phyloP scores from a whole-genome alignment of 2,888 invertebrate species.

The Escarpia spicata region DNA sequence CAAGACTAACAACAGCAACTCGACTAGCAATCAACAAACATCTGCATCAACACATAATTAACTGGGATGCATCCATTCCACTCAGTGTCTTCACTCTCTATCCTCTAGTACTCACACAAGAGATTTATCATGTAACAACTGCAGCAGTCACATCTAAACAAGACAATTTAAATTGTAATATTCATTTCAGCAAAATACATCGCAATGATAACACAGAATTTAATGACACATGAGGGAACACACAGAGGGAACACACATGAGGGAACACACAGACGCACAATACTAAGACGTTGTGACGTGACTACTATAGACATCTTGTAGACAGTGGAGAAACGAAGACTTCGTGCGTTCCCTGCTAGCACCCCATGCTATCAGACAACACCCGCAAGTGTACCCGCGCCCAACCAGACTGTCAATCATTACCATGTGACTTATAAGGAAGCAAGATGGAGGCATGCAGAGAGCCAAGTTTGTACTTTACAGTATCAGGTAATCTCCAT shows the following conservation, averaged over 20 bases:
- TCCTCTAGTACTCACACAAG: not conserved
- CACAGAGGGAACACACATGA: not conserved
- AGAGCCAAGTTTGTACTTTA: constrained; percentile 3
- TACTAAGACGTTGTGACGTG: not conserved
- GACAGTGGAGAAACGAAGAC: not conserved
- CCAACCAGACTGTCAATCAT: not conserved
- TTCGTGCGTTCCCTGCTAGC: not conserved
- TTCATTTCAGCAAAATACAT: not conserved
- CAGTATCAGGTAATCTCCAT: not conserved
- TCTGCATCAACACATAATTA: not conserved
- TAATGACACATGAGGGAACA: no score
- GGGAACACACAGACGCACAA: not conserved
- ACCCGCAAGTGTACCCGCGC: not conserved
- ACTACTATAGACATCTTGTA: not conserved
- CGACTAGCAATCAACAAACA: not conserved
- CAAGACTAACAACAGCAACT: not conserved
- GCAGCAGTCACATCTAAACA: not conserved
- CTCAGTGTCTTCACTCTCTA: not conserved
- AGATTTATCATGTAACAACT: not conserved
- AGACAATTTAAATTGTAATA: not conserved
- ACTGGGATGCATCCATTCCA: not conserved
- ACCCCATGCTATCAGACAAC: not conserved
- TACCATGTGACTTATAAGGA: not conserved
- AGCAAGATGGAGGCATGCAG: constrained; percentile 6
- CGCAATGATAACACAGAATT: not conserved